These are phyloP conservation scores for Campoplex nolae DNA, from an alignment of 2,888 invertebrate genomes.

Conservation along the genomic window DNA sequence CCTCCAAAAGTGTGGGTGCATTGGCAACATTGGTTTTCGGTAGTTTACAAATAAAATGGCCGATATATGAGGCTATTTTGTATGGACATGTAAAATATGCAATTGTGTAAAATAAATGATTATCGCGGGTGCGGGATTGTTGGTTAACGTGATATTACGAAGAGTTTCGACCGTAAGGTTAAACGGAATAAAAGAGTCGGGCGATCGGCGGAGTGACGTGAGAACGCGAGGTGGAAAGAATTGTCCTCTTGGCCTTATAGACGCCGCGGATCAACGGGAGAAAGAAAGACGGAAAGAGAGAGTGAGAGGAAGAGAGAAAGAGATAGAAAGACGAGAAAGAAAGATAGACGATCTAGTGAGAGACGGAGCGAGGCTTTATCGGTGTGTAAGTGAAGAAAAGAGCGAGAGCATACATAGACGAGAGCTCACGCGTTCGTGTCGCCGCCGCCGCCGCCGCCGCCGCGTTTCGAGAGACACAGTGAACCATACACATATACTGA, in stretches of 20 bases:
- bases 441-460: constrained; percentile 43
- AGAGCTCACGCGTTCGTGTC: constrained; percentile 61
- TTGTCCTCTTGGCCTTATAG: constrained; percentile 74
- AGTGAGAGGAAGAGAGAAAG: constrained; percentile 52
- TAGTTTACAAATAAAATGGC: constrained; percentile 85
- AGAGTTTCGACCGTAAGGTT: neutral
- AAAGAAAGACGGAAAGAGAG: constrained; percentile 37
- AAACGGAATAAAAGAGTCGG: constrained; percentile 37
- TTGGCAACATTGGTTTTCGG: constrained; percentile 83
- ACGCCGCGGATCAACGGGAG: constrained; percentile 68
- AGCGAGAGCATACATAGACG: constrained; percentile 42
- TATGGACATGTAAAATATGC: constrained; percentile 79
- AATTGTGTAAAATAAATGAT: constrained; percentile 80
- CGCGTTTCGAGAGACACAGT: constrained; percentile 66
- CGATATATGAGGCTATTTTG: constrained; percentile 84
- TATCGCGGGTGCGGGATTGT: constrained; percentile 75
- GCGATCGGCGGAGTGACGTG: constrained; percentile 74
- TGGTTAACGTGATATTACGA: constrained; percentile 69
- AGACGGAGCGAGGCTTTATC: constrained; percentile 14
- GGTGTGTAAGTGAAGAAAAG: constrained; percentile 12
- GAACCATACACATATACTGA: constrained; percentile 73
- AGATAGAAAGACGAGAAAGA: constrained; percentile 48
- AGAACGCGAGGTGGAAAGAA: constrained; percentile 76
- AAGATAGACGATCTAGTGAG: constrained; percentile 1
- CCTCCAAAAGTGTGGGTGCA: constrained; percentile 81